These are phyloP conservation scores for Halocynthia roretzi DNA, from an alignment of 23 tunicate species.

Conservation along the genomic window DNA sequence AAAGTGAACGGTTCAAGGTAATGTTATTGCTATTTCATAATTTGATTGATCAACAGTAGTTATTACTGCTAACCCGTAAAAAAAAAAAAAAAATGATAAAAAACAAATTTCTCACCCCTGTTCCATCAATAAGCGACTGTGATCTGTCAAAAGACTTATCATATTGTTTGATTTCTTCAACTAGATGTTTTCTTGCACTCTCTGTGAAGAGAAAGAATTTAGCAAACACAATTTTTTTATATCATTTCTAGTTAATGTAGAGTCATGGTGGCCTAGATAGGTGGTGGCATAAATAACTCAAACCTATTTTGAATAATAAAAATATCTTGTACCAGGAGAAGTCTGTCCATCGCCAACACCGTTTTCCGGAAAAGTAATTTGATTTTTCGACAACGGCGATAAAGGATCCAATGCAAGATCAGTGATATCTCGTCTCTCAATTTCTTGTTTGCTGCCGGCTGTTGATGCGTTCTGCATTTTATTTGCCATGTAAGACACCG, in stretches of 20 bases:
- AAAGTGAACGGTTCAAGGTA: too few relatives aligned
- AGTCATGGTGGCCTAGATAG: too few relatives aligned
- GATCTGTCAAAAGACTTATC: neutral
- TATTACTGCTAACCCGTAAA: neutral
- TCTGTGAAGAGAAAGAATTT: neutral
- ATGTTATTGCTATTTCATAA: neutral
- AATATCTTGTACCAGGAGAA: too few relatives aligned
- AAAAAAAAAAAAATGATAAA: neutral
- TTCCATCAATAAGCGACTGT: neutral
- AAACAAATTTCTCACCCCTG: neutral
- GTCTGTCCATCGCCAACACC: too few relatives aligned
- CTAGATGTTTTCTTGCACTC: neutral
- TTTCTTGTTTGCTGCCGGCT: conserved; percentile 8
- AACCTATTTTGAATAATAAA: too few relatives aligned
- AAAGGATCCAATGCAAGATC: conserved; percentile 70
- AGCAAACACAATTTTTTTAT: too few relatives aligned
- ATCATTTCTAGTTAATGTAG: too few relatives aligned
- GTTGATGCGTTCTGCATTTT: too few relatives aligned
- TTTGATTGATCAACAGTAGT: neutral
- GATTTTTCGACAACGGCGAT: conserved; percentile 26
- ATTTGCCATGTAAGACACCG: neutral
- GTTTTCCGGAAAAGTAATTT: too few relatives aligned
- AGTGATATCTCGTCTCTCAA: conserved; percentile 61
- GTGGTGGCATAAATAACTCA: too few relatives aligned
- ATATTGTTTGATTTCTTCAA: conserved; percentile 6